A percentile compares a stretch with the other conserved stretches of the same genome.
Conservation (phyloP, 2,888 invertebrate species). For the Macaria liturata region DNA sequence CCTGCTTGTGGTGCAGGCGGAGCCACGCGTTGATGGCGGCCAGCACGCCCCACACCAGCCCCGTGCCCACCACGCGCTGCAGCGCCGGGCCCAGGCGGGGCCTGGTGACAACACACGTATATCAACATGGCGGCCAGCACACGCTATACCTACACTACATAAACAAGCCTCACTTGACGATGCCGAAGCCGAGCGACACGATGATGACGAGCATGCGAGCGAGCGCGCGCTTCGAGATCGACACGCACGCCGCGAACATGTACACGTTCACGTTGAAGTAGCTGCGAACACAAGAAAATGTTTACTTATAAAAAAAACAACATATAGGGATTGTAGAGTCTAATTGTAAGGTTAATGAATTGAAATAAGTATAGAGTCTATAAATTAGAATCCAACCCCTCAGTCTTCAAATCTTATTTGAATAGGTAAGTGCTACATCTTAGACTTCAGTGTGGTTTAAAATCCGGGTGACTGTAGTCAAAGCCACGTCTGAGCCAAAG, state of each 20-base stretch:
- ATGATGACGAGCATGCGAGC: constrained; percentile 97
- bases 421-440: no score
- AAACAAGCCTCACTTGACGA: constrained; percentile 90
- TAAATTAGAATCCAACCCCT: no score
- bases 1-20: constrained; percentile 82
- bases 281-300: constrained; percentile 35
- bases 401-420: no score
- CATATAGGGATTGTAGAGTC: neutral
- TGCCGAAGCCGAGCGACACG: constrained; percentile 97
- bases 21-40: constrained; percentile 94
- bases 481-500: no score
- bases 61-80: constrained; percentile 93
- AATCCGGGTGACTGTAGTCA: no score
- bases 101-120: constrained; percentile 56
- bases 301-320: no score
- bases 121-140: no score
- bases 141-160: no score
- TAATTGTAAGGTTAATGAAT: no score
- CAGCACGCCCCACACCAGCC: constrained; percentile 91
- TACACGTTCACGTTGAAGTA: constrained; percentile 83
- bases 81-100: constrained; percentile 95
- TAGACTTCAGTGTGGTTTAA: no score
- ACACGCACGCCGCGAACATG: constrained; percentile 94
- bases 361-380: no score
- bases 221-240: constrained; percentile 94